Conservation (phyloP, 2,888 invertebrate genomes). For the Altica lythri region DNA sequence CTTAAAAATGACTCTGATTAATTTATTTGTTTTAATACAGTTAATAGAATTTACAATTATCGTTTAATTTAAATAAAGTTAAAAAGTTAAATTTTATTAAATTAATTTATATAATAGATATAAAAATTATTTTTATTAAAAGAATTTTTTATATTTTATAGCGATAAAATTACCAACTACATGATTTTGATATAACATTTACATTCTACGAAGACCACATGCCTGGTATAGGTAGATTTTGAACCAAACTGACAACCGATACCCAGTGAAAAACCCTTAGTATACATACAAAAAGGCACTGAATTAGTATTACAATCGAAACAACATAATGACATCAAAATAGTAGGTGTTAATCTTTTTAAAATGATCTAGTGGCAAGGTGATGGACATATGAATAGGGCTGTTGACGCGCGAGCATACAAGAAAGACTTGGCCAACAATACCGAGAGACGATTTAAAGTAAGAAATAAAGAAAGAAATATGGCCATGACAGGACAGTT, state of each 20-base stretch:
- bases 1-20: too few relatives aligned
- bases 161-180: too few relatives aligned
- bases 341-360: constrained; percentile 54
- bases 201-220: too few relatives aligned
- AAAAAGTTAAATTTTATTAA: too few relatives aligned
- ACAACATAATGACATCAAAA: constrained; percentile 49
- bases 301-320: constrained; percentile 24
- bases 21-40: too few relatives aligned
- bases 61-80: too few relatives aligned
- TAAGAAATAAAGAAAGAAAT: constrained; percentile 43
- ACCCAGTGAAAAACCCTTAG: constrained; percentile 1
- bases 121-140: too few relatives aligned
- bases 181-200: too few relatives aligned
- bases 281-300: constrained; percentile 11
- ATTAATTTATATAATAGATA: too few relatives aligned
- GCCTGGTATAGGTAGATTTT: neutral
- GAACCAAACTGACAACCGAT: constrained; percentile 16
- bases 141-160: too few relatives aligned
- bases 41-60: too few relatives aligned
- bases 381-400: constrained; percentile 53
- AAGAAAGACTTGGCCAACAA: constrained; percentile 50
- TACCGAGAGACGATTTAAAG: constrained; percentile 49
- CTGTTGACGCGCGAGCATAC: constrained; percentile 51
- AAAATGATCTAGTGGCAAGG: constrained; percentile 54
- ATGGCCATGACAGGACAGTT: constrained; percentile 52